These are phyloP conservation scores for Ceratosolen solmsi DNA, from an alignment of 1,140 invertebrate species.

Conservation along the genomic window DNA sequence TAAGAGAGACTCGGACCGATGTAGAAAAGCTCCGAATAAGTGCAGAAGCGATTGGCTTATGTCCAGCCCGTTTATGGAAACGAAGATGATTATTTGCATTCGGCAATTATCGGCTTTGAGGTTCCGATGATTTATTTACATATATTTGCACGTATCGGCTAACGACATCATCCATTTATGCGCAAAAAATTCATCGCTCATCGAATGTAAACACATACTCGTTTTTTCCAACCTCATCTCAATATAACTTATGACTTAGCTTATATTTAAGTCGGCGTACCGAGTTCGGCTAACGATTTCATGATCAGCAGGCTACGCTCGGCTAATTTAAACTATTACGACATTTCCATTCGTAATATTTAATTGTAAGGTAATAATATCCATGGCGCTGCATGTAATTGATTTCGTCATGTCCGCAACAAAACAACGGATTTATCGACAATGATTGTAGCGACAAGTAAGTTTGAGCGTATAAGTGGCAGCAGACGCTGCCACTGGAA, in stretches of 20 bases:
- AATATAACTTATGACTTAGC: background rate
- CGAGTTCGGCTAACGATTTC: background rate
- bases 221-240: background rate
- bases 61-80: too few relatives aligned
- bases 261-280: background rate
- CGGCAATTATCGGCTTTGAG: too few relatives aligned
- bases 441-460: background rate
- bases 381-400: background rate
- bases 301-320: background rate
- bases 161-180: too few relatives aligned
- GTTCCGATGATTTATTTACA: background rate
- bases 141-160: background rate
- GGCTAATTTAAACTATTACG: background rate
- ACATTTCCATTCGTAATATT: background rate
- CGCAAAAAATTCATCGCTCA: too few relatives aligned
- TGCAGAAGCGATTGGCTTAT: too few relatives aligned
- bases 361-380: slow-evolving; percentile 1
- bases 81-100: too few relatives aligned
- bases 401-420: background rate
- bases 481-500: too few relatives aligned
- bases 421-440: background rate
- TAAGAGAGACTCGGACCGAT: too few relatives aligned
- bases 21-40: too few relatives aligned
- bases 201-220: background rate
- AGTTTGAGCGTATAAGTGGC: too few relatives aligned